Evolutionary conservation across 2,113 vertebrate genomes (phyloP).

Genomic region (Eretmochelys imbricata): DNA sequence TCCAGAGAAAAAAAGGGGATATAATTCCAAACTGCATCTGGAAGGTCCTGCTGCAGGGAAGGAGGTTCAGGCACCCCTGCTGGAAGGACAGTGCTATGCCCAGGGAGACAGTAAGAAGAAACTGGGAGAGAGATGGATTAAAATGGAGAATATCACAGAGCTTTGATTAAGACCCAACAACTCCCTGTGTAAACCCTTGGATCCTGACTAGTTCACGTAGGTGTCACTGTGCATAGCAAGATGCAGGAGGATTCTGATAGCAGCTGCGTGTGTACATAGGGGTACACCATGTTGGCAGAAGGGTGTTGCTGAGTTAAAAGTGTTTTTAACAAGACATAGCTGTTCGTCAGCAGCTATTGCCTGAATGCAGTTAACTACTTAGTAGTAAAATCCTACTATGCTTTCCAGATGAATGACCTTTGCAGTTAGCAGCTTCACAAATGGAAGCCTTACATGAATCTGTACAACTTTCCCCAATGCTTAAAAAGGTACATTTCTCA

Average conservation of each 20-base stretch:
- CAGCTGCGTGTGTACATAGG: not conserved
- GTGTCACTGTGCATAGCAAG: not conserved
- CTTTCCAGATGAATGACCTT: constrained; percentile 37
- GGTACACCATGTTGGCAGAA: not conserved
- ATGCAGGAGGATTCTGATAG: not conserved
- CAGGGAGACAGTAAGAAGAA: not conserved
- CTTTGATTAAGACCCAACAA: not conserved
- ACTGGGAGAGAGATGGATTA: not conserved
- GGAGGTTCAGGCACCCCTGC: not conserved
- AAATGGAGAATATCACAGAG: not conserved
- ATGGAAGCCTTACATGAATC: constrained; percentile 38
- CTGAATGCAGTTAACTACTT: constrained; percentile 67
- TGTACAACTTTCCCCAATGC: constrained; percentile 71
- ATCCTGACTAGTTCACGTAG: not conserved
- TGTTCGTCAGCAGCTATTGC: constrained; percentile 57
- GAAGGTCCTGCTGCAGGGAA: not conserved
- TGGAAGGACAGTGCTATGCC: not conserved
- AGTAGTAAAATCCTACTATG: constrained; percentile 64
- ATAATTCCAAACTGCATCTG: not conserved
- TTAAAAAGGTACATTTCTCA: constrained; percentile 58
- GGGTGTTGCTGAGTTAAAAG: not conserved
- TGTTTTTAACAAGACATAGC: not conserved
- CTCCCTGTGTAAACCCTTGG: not conserved
- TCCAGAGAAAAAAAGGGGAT: not conserved
- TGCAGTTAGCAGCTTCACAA: constrained; percentile 60